Evolutionary conservation across 1,140 invertebrate genomes (phyloP), one percentile per base, ranked within the genome.

Genomic region (Drosophila tsacasi): DNA sequence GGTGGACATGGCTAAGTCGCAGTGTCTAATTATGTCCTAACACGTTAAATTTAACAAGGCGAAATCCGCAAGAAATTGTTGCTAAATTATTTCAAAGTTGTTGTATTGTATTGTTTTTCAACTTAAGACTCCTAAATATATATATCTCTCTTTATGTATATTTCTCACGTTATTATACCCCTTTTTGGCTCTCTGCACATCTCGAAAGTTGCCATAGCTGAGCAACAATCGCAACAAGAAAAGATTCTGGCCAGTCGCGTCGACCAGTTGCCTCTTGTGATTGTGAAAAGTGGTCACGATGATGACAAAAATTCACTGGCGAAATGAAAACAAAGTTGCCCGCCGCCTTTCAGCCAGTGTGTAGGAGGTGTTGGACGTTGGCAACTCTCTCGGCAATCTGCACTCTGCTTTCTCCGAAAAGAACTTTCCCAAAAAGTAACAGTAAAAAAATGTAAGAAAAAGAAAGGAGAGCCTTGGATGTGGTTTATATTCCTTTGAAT

Each of bases 211-310:
- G 58, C 79, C 64, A 74, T 61, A 82, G 65, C 76, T 68, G 68
- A 72, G 78, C 63, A 66, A 60, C 75, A 78, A 66, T 87, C 63
- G 79, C 76, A 64, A 44, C 52, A 49, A 62, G 79, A 71, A 76
- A 77, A 83, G 83, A 87, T 87, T 87, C 75, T 78, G 64, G 60
- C 37, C 63, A 9, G 52, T 60, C 40, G 39, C 61, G n/a, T 30
- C n/a, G 47, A 42, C 52, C 57, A 50, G 68, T 42, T 79, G 47
- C 61, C 63, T 68, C 72, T 90, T 49, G 23, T 49, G 84, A 87
- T 87, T 89, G 84, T 87, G 81, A 87, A 89, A 87, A 87, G 85
- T 87, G 84, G 85, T 81, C 81, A 87, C 78, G 74, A 84, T 85
- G 82, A 85, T 80, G 75, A 90, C 81, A 78, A 81, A 89, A 89